Conservation (phyloP, 2,888 invertebrate species). For the Ennomos quercinarius region DNA sequence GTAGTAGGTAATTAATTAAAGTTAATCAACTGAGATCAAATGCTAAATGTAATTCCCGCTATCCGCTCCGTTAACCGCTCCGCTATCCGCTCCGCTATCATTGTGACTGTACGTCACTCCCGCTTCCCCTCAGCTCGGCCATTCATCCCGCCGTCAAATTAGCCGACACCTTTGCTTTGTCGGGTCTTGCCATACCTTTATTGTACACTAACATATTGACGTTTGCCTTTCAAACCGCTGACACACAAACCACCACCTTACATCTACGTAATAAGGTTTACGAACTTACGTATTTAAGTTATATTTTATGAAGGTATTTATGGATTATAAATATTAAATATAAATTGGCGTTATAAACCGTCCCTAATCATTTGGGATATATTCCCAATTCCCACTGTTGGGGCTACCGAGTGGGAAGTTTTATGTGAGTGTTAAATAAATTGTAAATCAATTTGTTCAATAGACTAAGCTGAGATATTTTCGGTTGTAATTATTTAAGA, state of each 20-base stretch:
- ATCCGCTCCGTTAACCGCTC: conserved; percentile 3
- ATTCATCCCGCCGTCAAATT: conserved; percentile 73
- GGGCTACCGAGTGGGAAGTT: conserved; percentile 18
- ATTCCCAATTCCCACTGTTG: conserved; percentile 32
- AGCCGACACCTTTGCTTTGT: conserved; percentile 75
- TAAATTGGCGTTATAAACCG: conserved; percentile 49
- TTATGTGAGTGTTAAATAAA: conserved; percentile 27
- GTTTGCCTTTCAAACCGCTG: conserved; percentile 36
- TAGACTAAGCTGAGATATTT: conserved; percentile 8
- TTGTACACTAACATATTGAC: conserved; percentile 52
- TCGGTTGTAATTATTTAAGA: conserved; percentile 9
- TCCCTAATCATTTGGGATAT: conserved; percentile 45
- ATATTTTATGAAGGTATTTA: conserved; percentile 46
- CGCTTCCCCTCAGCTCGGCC: conserved; percentile 49
- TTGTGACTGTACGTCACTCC: conserved; percentile 36
- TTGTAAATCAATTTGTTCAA: conserved; percentile 31
- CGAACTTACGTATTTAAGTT: conserved; percentile 15
- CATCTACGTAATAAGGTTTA: conserved; percentile 17
- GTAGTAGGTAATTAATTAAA: no score
- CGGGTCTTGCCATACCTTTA: conserved; percentile 65
- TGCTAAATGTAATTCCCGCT: not conserved
- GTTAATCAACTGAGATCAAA: no score
- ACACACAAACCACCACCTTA: conserved; percentile 43
- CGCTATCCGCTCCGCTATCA: conserved; percentile 42
- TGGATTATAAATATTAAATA: conserved; percentile 52